Base-by-base conservation (phyloP, 2,797 vertebrate species). In the Manis crassicaudata region DNA sequence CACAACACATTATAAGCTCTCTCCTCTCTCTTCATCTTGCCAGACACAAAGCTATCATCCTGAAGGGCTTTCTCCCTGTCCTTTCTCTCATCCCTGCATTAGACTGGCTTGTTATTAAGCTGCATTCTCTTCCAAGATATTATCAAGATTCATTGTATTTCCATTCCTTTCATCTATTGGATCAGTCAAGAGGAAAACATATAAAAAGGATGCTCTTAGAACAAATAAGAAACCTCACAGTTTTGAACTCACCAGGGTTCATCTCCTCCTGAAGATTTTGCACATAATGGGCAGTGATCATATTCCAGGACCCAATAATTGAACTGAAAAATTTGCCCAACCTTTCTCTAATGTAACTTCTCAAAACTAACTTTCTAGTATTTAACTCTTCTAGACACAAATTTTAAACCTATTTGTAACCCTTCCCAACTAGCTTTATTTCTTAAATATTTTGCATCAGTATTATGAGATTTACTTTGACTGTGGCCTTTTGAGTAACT, bases 111-210 rank as follows among this genome's bases (percentile, higher is more conserved):
- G 54, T 96, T 97, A 92, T 93, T 95, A 97, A 97, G 91, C 88
- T 85, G 40, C 67, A 60, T 94, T 98, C 91, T 97, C 90, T 97
- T 96, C 62, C 54, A 62, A 96, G 92, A 97, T 96, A 95, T 95
- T 96, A 88, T 16, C 77, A 76, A 0, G 29, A 97, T 90, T 97
- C 23, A 68, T 96, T 97, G 95, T 88, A 93, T 32, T 95, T 85
- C 43, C 60, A 84, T 94, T 95, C 23, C 21, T 97, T 96, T 98
- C 43, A 75, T 95, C 62, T 97, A 81, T 97, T 82, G 96, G 96
- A 90, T 96, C 0, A 6, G 29, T 97, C 96, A 97, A 32, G 72
- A 97, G 62, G 0, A 27, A 97, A 97, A 97, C 32, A 97, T 96
- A 97, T 97, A 84, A 97, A 97, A 97, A 94, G 65, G 16, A 50